Base-by-base conservation (phyloP, 2,797 vertebrate species). In the Pogonophryne albipinna region DNA sequence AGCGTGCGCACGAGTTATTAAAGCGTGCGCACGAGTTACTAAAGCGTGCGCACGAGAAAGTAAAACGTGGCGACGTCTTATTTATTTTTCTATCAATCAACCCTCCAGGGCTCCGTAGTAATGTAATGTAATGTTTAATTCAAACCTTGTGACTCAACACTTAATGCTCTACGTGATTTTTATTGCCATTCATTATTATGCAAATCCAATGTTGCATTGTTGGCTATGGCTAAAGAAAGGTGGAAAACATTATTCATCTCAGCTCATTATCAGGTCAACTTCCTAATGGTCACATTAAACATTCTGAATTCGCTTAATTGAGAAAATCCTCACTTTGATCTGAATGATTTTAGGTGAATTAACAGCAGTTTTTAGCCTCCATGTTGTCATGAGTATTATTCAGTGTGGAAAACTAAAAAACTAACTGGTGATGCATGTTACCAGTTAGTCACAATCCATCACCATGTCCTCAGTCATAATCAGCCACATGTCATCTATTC, bases 391-490 rank as follows among this genome's bases (percentile, higher is more conserved):
- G 6, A 10, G 15, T 19, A 34, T 56, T 56, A 71, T 72, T 58
- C 31, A 17, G 4, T 38, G 38, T 65, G 17, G 49, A 72, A 74
- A 66, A 57, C n/a, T 16, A 27, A 61, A 27, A 27, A 27, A 27
- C 23, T 23, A 23, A 23, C 20, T 23, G 23, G 23, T 27, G 23
- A 27, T 27, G 23, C 23, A 27, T 27, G 3, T 88, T 57, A 78
- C 77, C 64, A 71, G 64, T 55, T 17, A 31, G 41, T 73, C 61
- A 51, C 61, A 51, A 84, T 85, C 71, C 73, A 68, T 84, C 69
- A 73, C 58, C 34, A 64, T 79, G 76, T 81, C 72, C 71, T 72
- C 34, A 71, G 59, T 78, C 85, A 85, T 62, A 27, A 27, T 27
- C 23, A 27, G 23, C 23, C 3, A 27, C 23, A 27, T 27, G 23